Percentiles rank a stretch among this genome's conserved stretches.
phyloP scores from a whole-genome alignment of 2,113 vertebrate genomes.

The Vimba vimba region DNA sequence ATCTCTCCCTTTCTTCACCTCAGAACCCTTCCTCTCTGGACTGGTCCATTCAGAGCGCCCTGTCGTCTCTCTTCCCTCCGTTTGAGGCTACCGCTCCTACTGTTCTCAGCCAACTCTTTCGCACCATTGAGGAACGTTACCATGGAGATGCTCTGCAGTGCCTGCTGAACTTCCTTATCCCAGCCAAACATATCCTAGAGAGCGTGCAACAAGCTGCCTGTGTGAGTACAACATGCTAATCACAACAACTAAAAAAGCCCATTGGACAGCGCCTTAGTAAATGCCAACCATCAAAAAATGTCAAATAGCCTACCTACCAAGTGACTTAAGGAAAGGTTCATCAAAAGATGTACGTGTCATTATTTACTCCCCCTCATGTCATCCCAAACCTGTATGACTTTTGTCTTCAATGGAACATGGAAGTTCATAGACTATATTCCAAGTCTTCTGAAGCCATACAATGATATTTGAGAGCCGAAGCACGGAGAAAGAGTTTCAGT shows the following conservation, averaged over 20 bases:
- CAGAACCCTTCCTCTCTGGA: conserved; percentile 88
- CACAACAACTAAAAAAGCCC: neutral
- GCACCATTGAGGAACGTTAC: conserved; percentile 88
- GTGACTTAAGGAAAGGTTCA: neutral
- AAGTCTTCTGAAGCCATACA: neutral
- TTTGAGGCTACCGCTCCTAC: conserved; percentile 90
- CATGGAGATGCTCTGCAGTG: conserved; percentile 88
- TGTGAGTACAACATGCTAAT: conserved; percentile 76
- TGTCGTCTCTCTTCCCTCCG: conserved; percentile 88
- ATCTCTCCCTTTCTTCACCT: neutral
- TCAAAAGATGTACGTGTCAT: neutral
- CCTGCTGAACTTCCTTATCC: conserved; percentile 92
- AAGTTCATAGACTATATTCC: neutral
- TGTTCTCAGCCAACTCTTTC: conserved; percentile 90
- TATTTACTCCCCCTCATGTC: neutral
- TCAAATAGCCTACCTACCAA: neutral
- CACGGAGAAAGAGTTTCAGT: neutral
- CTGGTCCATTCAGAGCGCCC: conserved; percentile 84
- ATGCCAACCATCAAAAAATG: neutral
- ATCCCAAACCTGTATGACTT: neutral
- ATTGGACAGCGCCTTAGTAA: neutral
- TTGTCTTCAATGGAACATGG: neutral
- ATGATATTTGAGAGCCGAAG: neutral
- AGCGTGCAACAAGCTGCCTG: conserved; percentile 90
- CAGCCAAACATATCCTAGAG: conserved; percentile 90